Evolutionary conservation across 1,140 invertebrate species (phyloP).

Genomic region (Pseudomyrmex pallidus): DNA sequence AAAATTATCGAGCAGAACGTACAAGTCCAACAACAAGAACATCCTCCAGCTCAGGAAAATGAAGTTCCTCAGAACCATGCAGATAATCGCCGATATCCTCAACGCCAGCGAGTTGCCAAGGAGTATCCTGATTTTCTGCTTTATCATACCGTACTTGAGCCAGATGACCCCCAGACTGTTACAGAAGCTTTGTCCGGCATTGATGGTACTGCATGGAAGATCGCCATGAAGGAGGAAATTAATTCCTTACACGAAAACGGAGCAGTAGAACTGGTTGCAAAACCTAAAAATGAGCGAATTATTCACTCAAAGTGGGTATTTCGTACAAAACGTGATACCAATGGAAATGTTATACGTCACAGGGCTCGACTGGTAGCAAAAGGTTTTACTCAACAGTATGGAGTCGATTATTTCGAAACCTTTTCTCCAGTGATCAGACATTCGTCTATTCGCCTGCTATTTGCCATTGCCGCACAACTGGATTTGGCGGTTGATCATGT

Average conservation of each 20-base stretch:
- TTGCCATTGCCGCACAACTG: background rate
- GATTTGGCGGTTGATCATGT: background rate
- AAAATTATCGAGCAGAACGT: background rate
- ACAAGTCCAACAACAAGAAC: too few relatives aligned
- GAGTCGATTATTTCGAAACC: background rate
- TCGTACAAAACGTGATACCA: background rate
- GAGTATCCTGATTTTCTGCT: background rate
- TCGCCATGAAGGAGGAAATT: background rate
- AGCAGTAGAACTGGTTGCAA: background rate
- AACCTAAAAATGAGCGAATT: background rate
- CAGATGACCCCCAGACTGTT: background rate
- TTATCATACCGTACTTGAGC: background rate
- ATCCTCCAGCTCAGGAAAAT: background rate
- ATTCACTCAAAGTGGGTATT: background rate
- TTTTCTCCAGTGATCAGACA: background rate
- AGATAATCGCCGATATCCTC: too few relatives aligned
- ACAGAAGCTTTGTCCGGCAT: background rate
- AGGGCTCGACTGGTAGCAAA: background rate
- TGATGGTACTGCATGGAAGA: background rate
- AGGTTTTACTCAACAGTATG: background rate
- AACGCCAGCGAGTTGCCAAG: too few relatives aligned
- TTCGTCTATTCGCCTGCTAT: background rate
- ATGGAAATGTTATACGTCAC: background rate
- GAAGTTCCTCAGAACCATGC: background rate
- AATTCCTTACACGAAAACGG: background rate